phyloP scores from a whole-genome alignment of 2,797 vertebrate genomes.

The Dryobates pubescens region DNA sequence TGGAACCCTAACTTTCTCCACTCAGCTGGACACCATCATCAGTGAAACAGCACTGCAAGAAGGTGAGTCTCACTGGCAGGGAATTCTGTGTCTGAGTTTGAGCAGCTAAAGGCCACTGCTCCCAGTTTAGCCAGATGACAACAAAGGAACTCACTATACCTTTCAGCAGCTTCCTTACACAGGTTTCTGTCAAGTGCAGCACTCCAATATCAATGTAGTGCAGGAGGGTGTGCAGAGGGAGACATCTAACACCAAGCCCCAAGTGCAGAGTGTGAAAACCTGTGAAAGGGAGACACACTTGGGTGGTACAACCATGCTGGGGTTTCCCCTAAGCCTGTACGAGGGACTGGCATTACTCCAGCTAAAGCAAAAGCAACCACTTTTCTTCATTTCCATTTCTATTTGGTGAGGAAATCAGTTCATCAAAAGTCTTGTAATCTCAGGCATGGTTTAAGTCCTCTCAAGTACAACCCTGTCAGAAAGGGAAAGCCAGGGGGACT shows the following conservation, averaged over 20 bases:
- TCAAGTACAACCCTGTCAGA: not conserved
- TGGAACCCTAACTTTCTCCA: not conserved
- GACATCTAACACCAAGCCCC: conserved; percentile 84
- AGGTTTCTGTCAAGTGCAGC: conserved; percentile 86
- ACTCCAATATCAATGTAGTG: conserved; percentile 88
- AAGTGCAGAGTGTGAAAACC: conserved; percentile 89
- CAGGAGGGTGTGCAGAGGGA: conserved; percentile 87
- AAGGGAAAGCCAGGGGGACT: not conserved
- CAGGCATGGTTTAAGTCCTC: not conserved
- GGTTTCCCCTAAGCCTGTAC: not conserved
- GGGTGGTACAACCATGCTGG: not conserved
- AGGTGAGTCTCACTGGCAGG: not conserved
- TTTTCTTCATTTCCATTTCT: not conserved
- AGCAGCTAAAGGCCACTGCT: not conserved
- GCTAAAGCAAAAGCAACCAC: not conserved
- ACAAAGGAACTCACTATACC: conserved; percentile 73
- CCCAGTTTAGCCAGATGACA: not conserved
- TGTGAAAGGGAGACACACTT: conserved; percentile 39
- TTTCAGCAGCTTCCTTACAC: conserved; percentile 85
- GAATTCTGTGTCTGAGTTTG: not conserved
- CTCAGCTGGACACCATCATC: not conserved
- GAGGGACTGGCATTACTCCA: not conserved
- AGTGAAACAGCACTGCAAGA: not conserved
- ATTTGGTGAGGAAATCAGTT: not conserved
- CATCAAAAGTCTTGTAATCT: not conserved